Conservation (phyloP, 2,113 vertebrate species). For the Lates calcarifer region DNA sequence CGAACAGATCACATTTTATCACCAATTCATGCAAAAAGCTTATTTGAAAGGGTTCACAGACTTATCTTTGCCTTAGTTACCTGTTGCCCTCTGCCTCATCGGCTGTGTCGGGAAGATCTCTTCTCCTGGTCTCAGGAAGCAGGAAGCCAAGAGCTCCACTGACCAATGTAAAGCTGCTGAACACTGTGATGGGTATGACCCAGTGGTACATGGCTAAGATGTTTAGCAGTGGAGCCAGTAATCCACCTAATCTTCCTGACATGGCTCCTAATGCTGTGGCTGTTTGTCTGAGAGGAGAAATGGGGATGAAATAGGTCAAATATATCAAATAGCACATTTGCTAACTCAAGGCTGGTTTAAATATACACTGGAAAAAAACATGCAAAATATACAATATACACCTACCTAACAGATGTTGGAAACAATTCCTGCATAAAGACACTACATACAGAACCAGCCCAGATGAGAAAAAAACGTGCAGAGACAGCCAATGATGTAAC, state of each 20-base stretch:
- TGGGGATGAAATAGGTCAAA: background rate
- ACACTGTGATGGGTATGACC: constrained; percentile 78
- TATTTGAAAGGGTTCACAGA: too few relatives aligned
- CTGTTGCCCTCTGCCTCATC: constrained; percentile 56
- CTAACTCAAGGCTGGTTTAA: too few relatives aligned
- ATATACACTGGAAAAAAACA: background rate
- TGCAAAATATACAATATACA: too few relatives aligned
- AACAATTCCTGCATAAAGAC: constrained; percentile 74
- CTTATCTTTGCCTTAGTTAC: constrained; percentile 24
- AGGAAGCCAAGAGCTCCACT: constrained; percentile 74
- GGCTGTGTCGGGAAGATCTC: constrained; percentile 78
- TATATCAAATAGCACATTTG: background rate
- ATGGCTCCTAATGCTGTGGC: constrained; percentile 82
- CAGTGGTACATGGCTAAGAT: constrained; percentile 76
- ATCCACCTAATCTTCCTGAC: constrained; percentile 56
- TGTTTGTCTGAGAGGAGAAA: constrained; percentile 80
- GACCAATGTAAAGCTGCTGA: constrained; percentile 64
- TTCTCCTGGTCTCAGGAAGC: constrained; percentile 83
- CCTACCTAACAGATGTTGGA: constrained; percentile 73
- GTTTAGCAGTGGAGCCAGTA: constrained; percentile 79
- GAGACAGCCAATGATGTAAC: constrained; percentile 46
- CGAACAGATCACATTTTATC: too few relatives aligned
- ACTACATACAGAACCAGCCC: constrained; percentile 13
- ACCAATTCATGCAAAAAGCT: too few relatives aligned
- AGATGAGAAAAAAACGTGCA: constrained; percentile 60